phyloP scores from a whole-genome alignment of 1,140 invertebrate genomes.

The Trichonephila clavata region DNA sequence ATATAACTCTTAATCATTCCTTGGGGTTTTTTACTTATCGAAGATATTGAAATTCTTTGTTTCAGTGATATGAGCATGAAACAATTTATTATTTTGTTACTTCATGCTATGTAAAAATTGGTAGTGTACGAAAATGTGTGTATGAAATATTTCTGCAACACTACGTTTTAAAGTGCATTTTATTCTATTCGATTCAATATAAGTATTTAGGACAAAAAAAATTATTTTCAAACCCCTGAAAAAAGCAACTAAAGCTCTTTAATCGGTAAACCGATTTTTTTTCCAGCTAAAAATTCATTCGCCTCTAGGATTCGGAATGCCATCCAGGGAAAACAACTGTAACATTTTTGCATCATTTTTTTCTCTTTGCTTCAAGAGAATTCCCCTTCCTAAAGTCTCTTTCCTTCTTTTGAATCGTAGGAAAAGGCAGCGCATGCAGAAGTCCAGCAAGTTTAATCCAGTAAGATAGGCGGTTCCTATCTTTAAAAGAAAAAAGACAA shows the following conservation, averaged over 20 bases:
- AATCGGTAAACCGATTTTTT: not conserved
- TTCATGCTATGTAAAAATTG: too few relatives aligned
- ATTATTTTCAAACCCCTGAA: not conserved
- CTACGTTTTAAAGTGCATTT: too few relatives aligned
- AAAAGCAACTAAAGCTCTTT: not conserved
- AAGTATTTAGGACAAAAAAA: not conserved
- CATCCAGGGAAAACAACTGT: not conserved
- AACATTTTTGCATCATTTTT: not conserved
- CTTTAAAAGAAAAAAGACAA: not conserved
- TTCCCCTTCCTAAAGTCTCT: not conserved
- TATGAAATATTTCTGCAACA: too few relatives aligned
- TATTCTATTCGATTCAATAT: not conserved
- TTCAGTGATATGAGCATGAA: too few relatives aligned
- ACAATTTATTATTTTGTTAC: too few relatives aligned
- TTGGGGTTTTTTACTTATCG: too few relatives aligned
- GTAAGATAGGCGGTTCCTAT: constrained; percentile 23
- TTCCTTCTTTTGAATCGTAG: not conserved
- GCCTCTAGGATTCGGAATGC: not conserved
- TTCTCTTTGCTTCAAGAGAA: not conserved
- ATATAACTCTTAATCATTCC: too few relatives aligned
- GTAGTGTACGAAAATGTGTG: too few relatives aligned
- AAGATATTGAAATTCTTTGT: too few relatives aligned
- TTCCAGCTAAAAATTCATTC: not conserved
- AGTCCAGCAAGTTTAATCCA: constrained; percentile 52
- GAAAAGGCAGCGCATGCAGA: not conserved